phyloP scores from a whole-genome alignment of 2,797 vertebrate genomes.

The Fratercula arctica region DNA sequence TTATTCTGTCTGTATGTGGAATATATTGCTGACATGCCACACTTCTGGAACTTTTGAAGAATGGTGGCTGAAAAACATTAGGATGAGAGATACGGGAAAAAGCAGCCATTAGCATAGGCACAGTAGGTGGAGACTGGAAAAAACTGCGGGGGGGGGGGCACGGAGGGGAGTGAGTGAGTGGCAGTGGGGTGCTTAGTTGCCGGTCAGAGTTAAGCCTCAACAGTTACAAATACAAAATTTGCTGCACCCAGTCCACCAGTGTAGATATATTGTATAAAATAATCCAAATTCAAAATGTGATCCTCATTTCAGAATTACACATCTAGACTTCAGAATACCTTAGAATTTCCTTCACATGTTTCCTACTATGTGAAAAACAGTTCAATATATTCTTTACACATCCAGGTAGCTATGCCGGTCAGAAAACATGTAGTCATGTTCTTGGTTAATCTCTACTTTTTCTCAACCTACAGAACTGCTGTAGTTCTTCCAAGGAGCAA shows the following conservation, averaged over 20 bases:
- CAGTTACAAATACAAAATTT: neutral
- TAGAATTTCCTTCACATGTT: neutral
- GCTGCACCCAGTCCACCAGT: neutral
- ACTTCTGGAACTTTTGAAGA: neutral
- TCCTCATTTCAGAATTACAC: neutral
- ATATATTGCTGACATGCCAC: constrained; percentile 26
- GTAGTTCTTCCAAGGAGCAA: neutral
- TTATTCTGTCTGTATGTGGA: neutral
- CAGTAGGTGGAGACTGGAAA: neutral
- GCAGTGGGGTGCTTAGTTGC: neutral
- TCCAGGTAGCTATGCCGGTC: neutral
- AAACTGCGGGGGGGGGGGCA: neutral
- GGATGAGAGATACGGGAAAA: neutral
- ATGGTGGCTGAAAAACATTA: neutral
- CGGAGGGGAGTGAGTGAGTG: no score
- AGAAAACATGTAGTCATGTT: neutral
- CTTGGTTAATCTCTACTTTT: neutral
- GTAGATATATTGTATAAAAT: neutral
- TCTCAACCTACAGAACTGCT: neutral
- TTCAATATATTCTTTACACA: neutral
- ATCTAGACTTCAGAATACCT: neutral
- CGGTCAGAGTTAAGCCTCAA: neutral
- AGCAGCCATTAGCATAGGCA: neutral
- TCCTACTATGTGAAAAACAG: neutral
- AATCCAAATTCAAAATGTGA: neutral